Base-by-base conservation (phyloP, 2,888 invertebrate species). In the Diarsia dahlii region DNA sequence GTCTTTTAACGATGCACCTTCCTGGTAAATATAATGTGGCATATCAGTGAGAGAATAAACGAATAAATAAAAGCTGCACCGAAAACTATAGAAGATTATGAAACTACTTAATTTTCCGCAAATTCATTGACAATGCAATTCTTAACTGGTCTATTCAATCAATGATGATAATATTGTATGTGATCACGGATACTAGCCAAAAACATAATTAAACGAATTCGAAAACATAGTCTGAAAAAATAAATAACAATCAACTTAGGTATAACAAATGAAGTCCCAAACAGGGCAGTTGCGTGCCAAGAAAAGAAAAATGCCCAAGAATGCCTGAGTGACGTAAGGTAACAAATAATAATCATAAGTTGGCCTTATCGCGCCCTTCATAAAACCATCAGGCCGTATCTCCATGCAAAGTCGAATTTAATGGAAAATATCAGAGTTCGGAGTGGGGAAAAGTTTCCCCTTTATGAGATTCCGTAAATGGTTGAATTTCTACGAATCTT, bases 311-410 rank as follows among this genome's bases (percentile, higher is more conserved):
- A 75, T 66, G 79, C 58, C 60, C 72, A 75, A 76, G 76, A 76
- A 77, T 76, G 74, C 71, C 66, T 85, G 86, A 85, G 73, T 85
- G 87, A 86, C 87, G 87, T 74, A 63, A 77, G 83, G 85, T 79
- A 79, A 87, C 78, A 87, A 83, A 83, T 84, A 87, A 85, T 87
- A 86, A 86, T 87, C 83, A 80, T 76, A 85, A 87, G 87, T 85
- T 86, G 63, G 67, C 76, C 75, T 86, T 86, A 87, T 86, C 86
- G 83, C 73, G 50, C 82, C 84, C 69, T 87, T 87, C 83, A 75
- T 85, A 83, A 82, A 85, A 85, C 86, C 80, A 86, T 87, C 86
- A 87, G 65, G 71, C 81, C 78, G 74, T 86, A 81, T 85, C 86
- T 82, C 66, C 83, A 87, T 67, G 86, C 86, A 77, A 87, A 86